These are phyloP conservation scores for Bolinopsis microptera DNA, from an alignment of 37 sponge, comb jelly and placozoan species.

Conservation along the genomic window DNA sequence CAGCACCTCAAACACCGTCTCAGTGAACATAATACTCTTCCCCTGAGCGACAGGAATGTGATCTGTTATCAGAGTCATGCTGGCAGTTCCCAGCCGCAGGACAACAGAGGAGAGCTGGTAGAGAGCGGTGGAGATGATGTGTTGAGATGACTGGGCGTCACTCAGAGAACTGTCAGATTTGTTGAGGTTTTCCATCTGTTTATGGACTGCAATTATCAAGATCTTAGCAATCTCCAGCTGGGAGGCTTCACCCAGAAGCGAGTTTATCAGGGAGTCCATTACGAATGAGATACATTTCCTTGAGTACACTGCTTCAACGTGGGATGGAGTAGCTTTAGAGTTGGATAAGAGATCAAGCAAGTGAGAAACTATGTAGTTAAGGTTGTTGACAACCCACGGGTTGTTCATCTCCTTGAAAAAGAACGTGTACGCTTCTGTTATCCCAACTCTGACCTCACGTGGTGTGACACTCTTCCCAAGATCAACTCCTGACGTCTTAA, in stretches of 20 bases:
- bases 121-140: slow-evolving; percentile 75
- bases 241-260: slow-evolving; percentile 82
- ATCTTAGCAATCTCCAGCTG: slow-evolving; percentile 84
- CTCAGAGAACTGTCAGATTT: slow-evolving; percentile 15
- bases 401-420: slow-evolving; percentile 90
- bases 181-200: slow-evolving; percentile 61
- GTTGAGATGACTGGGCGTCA: slow-evolving; percentile 67
- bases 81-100: slow-evolving; percentile 77
- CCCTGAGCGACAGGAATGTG: slow-evolving; percentile 49
- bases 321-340: slow-evolving; percentile 79
- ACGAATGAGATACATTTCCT: slow-evolving; percentile 91
- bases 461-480: slow-evolving; percentile 78
- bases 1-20: slow-evolving; percentile 73
- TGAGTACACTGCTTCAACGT: slow-evolving; percentile 91
- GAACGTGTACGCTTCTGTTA: slow-evolving; percentile 80
- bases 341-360: slow-evolving; percentile 79
- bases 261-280: slow-evolving; percentile 72
- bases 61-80: slow-evolving; percentile 73
- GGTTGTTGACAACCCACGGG: slow-evolving; percentile 84
- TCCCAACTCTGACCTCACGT: slow-evolving; percentile 84
- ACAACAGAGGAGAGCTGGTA: slow-evolving; percentile 74
- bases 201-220: slow-evolving; percentile 72
- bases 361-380: slow-evolving; percentile 72
- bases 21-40: slow-evolving; percentile 67
- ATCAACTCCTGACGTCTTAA: slow-evolving; percentile 79